Base-by-base conservation (phyloP, 2,797 vertebrate genomes). In the Leuciscus waleckii region DNA sequence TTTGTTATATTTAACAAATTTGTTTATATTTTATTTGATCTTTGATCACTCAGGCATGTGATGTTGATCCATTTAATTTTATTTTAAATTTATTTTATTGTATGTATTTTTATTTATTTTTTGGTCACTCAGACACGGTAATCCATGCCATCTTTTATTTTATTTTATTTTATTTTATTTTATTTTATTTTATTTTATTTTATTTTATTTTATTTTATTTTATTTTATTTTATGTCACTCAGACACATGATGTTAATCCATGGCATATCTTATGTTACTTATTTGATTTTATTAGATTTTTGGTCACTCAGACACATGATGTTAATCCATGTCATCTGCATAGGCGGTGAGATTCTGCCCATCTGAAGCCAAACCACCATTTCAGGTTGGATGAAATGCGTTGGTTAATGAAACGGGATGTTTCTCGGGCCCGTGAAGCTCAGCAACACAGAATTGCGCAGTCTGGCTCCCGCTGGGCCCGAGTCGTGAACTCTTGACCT, bases 401-500 rank as follows among this genome's bases (percentile, higher is more conserved):
- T 87, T 79, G 49, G 84, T 82, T 91, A 93, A 92, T 91, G 85
- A 93, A 92, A 93, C 89, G 86, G 91, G 90, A 92, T 94, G 92
- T 92, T 89, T 88, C 88, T 82, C 26, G 84, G 65, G 91, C 91
- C 90, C 87, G 63, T 81, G 86, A 92, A 90, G 85, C 83, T 26
- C 32, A 65, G 79, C 41, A 78, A 58, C 82, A 80, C 88, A 83
- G 87, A 89, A 86, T 49, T 69, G 85, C 89, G 90, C 88, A 86
- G 76, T 91, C 83, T 79, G 85, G 73, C 87, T 71, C 87, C 87
- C 26, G 83, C 90, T 88, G 93, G 89, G 92, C 69, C 77, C n/a
- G 17, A 88, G 90, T 88, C 89, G 86, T 93, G 92, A 95, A 92
- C 93, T 90, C 43, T 75, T 93, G 91, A 94, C 94, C 94, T 89